Percentiles rank a stretch among this genome's conserved stretches.
Evolutionary conservation across 2,797 vertebrate species (phyloP).

Genomic region (Centropyge bicolor): DNA sequence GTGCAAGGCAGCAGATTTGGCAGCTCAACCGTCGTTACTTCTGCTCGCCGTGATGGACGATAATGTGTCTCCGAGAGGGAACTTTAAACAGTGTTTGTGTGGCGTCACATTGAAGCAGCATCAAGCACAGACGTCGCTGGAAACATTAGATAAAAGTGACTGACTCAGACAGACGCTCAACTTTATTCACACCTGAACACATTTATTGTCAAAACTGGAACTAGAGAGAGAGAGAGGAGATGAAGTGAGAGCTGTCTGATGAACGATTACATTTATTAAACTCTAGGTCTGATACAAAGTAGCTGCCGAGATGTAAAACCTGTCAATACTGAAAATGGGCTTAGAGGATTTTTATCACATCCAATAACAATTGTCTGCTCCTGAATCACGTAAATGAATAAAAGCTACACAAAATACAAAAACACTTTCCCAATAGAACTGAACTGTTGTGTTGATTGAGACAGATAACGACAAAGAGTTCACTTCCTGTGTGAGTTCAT

Average conservation of each 20-base stretch:
- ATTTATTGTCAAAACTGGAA: not conserved
- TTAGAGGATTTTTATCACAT: too few species aligned
- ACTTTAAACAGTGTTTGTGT: not conserved
- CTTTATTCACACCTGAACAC: not conserved
- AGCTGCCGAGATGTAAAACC: too few species aligned
- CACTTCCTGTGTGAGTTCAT: too few species aligned
- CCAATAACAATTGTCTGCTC: too few species aligned
- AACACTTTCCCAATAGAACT: too few species aligned
- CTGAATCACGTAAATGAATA: too few species aligned
- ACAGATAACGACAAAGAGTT: too few species aligned
- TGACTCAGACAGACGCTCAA: not conserved
- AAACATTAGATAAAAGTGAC: not conserved
- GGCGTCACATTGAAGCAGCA: not conserved
- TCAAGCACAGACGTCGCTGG: not conserved
- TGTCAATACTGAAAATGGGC: too few species aligned
- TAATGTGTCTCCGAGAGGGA: constrained; percentile 8
- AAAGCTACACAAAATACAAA: too few species aligned
- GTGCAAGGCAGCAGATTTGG: constrained; percentile 4
- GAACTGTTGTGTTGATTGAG: too few species aligned
- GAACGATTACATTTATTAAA: not conserved
- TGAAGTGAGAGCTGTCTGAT: not conserved
- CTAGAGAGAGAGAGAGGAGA: not conserved
- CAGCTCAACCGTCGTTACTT: not conserved
- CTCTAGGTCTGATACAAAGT: too few species aligned
- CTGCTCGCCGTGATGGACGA: not conserved